phyloP scores from a whole-genome alignment of 2,888 invertebrate species.

The Microchrysa polita region DNA sequence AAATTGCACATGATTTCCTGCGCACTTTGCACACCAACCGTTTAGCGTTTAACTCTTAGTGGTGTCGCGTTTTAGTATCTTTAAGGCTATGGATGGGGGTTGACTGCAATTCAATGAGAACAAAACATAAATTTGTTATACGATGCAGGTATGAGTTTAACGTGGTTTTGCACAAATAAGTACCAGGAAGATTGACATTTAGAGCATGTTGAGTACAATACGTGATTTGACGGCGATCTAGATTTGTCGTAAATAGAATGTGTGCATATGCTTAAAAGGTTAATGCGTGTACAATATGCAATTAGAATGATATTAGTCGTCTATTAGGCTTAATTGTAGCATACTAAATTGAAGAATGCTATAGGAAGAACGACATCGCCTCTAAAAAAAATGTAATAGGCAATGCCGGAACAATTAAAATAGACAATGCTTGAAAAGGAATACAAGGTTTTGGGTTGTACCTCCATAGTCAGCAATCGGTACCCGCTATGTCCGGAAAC shows the following conservation, averaged over 20 bases:
- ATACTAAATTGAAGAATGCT: neutral
- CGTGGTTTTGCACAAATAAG: conserved; percentile 33
- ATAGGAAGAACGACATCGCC: neutral
- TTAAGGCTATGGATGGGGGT: neutral
- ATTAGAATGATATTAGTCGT: neutral
- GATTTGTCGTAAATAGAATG: neutral
- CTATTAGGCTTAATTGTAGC: neutral
- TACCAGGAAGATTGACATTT: conserved; percentile 33
- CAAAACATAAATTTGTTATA: conserved; percentile 3
- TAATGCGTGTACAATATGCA: neutral
- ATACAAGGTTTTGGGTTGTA: no score
- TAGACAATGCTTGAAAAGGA: conserved; percentile 1
- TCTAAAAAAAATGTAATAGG: neutral
- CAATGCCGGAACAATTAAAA: conserved; percentile 2
- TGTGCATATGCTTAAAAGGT: neutral
- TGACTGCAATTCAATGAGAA: neutral
- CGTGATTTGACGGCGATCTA: neutral
- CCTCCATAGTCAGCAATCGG: no score
- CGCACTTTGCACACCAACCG: conserved; percentile 7
- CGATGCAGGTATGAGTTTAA: conserved; percentile 5
- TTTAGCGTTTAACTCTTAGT: no score
- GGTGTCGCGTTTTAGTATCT: neutral
- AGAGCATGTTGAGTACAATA: conserved; percentile 33
- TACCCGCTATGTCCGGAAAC: no score
- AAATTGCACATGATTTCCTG: conserved; percentile 41